phyloP scores from a whole-genome alignment of 2,797 vertebrate genomes.

The Anabas testudineus region DNA sequence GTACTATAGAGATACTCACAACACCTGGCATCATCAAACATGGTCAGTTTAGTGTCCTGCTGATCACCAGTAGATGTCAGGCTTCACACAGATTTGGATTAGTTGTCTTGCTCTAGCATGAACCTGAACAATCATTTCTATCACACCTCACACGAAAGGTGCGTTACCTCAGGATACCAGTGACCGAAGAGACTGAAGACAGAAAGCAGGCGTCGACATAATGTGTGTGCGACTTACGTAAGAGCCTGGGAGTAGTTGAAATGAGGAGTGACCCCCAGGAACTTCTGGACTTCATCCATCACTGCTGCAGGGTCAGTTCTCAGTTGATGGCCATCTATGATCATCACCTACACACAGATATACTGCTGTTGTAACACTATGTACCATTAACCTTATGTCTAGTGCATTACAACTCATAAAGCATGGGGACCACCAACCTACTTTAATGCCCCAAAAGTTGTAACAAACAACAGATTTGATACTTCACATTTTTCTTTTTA shows the following conservation, averaged over 20 bases:
- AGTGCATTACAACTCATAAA: too few species aligned
- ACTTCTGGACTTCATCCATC: constrained; percentile 98
- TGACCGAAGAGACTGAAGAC: constrained; percentile 4
- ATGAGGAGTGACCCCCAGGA: constrained; percentile 92
- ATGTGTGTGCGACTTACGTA: constrained; percentile 86
- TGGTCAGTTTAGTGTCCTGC: not conserved
- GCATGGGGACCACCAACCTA: not conserved
- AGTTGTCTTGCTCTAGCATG: not conserved
- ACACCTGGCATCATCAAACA: constrained; percentile 14
- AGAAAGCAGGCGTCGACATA: not conserved
- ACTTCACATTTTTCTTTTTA: not conserved
- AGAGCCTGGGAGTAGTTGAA: constrained; percentile 96
- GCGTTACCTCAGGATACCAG: not conserved
- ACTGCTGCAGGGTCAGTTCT: constrained; percentile 92
- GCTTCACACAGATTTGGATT: constrained; percentile 50
- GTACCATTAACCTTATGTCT: too few species aligned
- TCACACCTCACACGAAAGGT: not conserved
- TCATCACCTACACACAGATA: constrained; percentile 87
- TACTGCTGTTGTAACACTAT: constrained; percentile 20
- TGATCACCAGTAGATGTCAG: constrained; percentile 74
- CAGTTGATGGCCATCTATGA: constrained; percentile 97
- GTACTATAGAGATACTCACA: constrained; percentile 24
- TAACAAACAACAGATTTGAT: not conserved
- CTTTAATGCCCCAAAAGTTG: not conserved
- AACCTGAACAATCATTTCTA: constrained; percentile 2